Percentiles rank a stretch among this genome's conserved stretches.
Evolutionary conservation across 2,113 vertebrate species (phyloP).

Genomic region (Peromyscus californicus): DNA sequence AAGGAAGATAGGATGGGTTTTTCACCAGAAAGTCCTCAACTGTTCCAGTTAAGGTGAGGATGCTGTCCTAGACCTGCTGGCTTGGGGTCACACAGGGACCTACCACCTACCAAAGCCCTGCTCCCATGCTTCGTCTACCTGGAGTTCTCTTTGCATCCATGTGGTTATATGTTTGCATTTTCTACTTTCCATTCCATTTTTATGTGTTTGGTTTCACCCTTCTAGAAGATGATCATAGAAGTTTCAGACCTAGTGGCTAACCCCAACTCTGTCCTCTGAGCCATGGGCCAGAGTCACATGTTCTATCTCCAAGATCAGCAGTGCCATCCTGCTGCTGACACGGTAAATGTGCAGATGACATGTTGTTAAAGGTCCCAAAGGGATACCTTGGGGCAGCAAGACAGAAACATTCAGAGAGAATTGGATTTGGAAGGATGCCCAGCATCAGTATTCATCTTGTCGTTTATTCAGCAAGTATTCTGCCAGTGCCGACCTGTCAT

Average conservation of each 20-base stretch:
- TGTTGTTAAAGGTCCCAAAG: not conserved
- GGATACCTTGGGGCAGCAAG: not conserved
- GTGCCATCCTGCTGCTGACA: not conserved
- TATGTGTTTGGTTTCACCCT: not conserved
- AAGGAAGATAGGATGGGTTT: not conserved
- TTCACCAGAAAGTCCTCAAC: not conserved
- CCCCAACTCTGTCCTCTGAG: slow-evolving; percentile 2
- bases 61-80: not conserved
- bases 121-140: not conserved
- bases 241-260: not conserved
- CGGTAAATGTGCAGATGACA: not conserved
- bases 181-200: slow-evolving; percentile 34
- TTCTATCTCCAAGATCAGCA: not conserved
- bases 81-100: not conserved
- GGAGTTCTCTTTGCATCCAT: not conserved
- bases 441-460: not conserved
- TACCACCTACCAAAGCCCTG: not conserved
- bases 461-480: not conserved
- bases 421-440: not conserved
- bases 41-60: not conserved
- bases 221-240: not conserved
- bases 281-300: not conserved
- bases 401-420: not conserved
- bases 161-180: not conserved
- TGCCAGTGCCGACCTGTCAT: not conserved